Evolutionary conservation across 2,888 invertebrate species (phyloP).

Genomic region (Callyntrura guangdongensis): DNA sequence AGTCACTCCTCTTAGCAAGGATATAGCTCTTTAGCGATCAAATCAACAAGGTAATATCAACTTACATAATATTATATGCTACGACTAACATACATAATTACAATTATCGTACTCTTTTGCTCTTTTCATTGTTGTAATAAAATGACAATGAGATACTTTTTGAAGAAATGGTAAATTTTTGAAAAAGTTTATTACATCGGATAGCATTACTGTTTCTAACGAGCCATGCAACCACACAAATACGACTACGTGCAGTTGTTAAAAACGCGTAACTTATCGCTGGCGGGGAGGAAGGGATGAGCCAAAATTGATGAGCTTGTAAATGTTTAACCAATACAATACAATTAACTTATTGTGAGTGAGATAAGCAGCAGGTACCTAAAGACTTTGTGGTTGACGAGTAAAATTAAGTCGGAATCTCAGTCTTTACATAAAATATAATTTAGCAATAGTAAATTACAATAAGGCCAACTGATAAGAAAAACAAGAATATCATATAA

Average conservation of each 20-base stretch:
- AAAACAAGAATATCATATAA: too few species aligned
- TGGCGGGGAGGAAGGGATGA: background rate
- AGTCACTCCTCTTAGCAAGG: background rate
- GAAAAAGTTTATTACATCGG: too few species aligned
- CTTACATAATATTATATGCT: background rate
- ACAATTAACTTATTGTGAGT: background rate
- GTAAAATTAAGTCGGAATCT: constrained; percentile 46
- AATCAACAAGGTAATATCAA: background rate
- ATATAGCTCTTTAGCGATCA: background rate
- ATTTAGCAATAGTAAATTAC: constrained; percentile 14
- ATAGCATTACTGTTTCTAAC: too few species aligned
- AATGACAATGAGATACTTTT: too few species aligned
- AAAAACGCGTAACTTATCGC: background rate
- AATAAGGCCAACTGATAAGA: constrained; percentile 17
- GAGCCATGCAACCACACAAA: too few species aligned
- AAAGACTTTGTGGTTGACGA: background rate
- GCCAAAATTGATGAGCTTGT: constrained; percentile 28
- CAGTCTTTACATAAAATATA: background rate
- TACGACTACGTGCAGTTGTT: too few species aligned
- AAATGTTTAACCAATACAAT: constrained; percentile 9
- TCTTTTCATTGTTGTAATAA: too few species aligned
- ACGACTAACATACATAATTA: too few species aligned
- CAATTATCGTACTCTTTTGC: too few species aligned
- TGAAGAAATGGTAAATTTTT: too few species aligned
- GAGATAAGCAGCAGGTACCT: background rate